Evolutionary conservation across 2,797 vertebrate species (phyloP).

Genomic region (Amphiprion clarkii): DNA sequence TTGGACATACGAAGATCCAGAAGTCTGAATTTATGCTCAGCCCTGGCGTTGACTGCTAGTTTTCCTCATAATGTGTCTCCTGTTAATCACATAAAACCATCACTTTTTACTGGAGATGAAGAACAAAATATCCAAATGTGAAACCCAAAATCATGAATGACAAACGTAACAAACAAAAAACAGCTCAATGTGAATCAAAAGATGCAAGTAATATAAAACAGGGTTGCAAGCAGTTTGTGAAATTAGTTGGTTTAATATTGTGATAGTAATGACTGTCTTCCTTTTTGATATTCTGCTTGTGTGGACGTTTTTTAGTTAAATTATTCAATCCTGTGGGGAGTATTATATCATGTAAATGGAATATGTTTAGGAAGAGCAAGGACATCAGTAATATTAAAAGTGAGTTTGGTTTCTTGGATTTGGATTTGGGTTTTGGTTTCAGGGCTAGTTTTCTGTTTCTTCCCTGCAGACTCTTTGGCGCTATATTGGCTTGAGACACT

Average conservation of each 20-base stretch:
- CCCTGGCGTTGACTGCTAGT: too few species aligned
- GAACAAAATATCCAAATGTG: too few species aligned
- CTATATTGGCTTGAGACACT: neutral
- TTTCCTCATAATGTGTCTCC: too few species aligned
- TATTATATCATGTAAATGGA: too few species aligned
- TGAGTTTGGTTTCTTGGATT: neutral
- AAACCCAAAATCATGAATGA: neutral
- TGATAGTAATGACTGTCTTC: neutral
- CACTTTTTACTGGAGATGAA: too few species aligned
- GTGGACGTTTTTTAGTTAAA: neutral
- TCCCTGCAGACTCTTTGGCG: neutral
- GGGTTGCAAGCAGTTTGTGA: neutral
- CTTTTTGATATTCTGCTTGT: neutral
- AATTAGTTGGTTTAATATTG: neutral
- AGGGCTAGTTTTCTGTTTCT: neutral
- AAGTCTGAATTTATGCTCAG: too few species aligned
- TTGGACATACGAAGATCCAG: too few species aligned
- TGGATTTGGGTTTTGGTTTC: neutral
- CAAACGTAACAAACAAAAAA: neutral
- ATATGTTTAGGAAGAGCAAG: too few species aligned
- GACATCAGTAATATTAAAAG: neutral
- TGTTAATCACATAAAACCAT: too few species aligned
- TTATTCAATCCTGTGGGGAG: neutral
- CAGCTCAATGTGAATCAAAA: neutral
- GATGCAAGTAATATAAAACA: neutral